Percentiles rank a stretch among this genome's conserved stretches.
These are phyloP conservation scores for Peromyscus leucopus DNA, from an alignment of 2,113 vertebrate genomes.

Conservation along the genomic window DNA sequence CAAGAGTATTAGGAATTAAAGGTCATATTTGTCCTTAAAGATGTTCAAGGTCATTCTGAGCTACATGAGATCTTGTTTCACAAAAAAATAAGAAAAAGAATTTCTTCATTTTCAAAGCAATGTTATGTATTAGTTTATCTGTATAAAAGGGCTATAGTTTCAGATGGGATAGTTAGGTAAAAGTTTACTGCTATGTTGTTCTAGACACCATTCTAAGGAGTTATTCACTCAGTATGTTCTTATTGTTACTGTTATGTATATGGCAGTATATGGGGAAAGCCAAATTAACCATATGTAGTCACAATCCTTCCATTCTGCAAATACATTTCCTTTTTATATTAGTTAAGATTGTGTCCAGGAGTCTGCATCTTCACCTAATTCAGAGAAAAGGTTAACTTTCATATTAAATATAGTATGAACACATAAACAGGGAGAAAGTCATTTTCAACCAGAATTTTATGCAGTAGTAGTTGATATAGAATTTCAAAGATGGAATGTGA, in stretches of 20 bases:
- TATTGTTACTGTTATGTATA: neutral
- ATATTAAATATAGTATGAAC: neutral
- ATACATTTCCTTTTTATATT: neutral
- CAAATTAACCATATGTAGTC: neutral
- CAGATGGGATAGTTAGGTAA: neutral
- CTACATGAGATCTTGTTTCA: neutral
- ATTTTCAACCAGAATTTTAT: neutral
- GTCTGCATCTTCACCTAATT: neutral
- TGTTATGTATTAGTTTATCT: neutral
- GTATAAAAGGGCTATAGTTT: slow-evolving; percentile 3
- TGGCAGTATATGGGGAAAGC: neutral
- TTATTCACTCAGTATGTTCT: slow-evolving; percentile 17
- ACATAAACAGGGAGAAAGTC: neutral
- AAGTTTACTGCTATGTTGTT: neutral
- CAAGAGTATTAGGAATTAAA: neutral
- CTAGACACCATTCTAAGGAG: neutral
- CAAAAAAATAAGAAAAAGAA: neutral
- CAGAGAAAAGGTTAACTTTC: neutral
- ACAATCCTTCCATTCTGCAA: neutral
- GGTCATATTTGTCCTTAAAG: neutral
- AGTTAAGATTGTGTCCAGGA: neutral
- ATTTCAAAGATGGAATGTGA: neutral
- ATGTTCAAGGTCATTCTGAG: neutral
- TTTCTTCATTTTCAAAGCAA: neutral
- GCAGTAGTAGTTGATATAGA: neutral